Evolutionary conservation across 2,113 vertebrate species (phyloP), one percentile per base, ranked within the genome.

Genomic region (Lagopus leucura): DNA sequence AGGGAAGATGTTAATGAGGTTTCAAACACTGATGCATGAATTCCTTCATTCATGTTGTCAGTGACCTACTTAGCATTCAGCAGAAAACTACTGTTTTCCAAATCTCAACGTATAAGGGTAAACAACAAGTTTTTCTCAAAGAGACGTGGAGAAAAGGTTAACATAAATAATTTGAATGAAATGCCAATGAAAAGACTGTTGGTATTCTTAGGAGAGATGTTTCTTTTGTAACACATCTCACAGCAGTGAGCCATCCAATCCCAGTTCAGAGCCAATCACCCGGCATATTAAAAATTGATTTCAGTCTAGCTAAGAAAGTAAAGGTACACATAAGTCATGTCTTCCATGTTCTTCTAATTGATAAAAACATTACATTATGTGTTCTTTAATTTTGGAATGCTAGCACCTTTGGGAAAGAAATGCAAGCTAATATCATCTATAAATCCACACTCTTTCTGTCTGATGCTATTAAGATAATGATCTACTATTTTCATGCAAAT

Each of bases 221-320:
- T 65, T 76, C 52, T 67, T 19, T 67, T 77, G 7, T n/a, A 42
- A 5, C 10, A 55, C 1, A 0, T 32, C 54, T 87, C 65, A 64
- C 28, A 58, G 30, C 14, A n/a, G 27, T 40, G 66, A 89, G 12
- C 60, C 13, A 17, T 48, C 22, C 24, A 69, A 69, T 64, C 4
- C 0, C n/a, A 71, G 20, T 38, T 83, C 55, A 89, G 58, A 86
- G 7, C n/a, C 2, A 2, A 82, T 54, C 25, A 30, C 50, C 17
- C 5, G 54, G 19, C 24, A 58, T 58, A 92, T 75, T 94, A 80
- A 92, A 94, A 87, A 82, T 89, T 61, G 8, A 93, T 91, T 86
- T 83, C 63, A 65, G 32, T 65, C 5, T 3, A 71, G 47, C 34
- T 73, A 80, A 71, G 43, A 54, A 55, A 54, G 11, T 34, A 85